phyloP scores from a whole-genome alignment of 1,140 invertebrate species.

The Lasioglossum baleicum region DNA sequence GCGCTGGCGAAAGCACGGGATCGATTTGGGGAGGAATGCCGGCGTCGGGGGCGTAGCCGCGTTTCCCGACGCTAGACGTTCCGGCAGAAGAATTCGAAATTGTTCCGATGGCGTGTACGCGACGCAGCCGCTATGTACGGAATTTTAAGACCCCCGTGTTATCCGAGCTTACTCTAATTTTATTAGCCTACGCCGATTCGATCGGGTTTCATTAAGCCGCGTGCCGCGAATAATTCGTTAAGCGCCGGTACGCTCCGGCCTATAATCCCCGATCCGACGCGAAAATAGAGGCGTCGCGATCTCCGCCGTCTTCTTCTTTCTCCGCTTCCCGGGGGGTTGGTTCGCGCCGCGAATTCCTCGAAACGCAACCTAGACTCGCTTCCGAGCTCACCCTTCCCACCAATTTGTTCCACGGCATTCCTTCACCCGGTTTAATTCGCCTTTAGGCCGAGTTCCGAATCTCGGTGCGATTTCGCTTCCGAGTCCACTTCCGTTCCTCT shows the following conservation, averaged over 20 bases:
- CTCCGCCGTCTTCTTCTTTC: neutral
- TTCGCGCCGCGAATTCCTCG: constrained; percentile 39
- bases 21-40: too few relatives aligned
- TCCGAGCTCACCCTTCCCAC: constrained; percentile 70
- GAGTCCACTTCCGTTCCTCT: too few relatives aligned
- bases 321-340: too few relatives aligned
- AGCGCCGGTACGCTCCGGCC: neutral
- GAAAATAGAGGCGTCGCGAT: neutral
- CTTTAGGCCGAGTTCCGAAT: too few relatives aligned
- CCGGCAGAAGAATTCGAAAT: constrained; percentile 58
- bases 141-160: constrained; percentile 53
- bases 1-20: too few relatives aligned
- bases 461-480: too few relatives aligned
- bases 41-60: neutral
- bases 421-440: too few relatives aligned
- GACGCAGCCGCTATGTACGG: constrained; percentile 44
- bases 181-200: constrained; percentile 41
- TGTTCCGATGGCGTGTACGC: too few relatives aligned
- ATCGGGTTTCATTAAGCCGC: constrained; percentile 52
- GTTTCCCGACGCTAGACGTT: constrained; percentile 30
- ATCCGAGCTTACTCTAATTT: constrained; percentile 47
- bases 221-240: constrained; percentile 54
- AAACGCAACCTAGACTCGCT: constrained; percentile 63
- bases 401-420: too few relatives aligned
- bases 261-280: too few relatives aligned